Evolutionary conservation across 2,113 vertebrate species (phyloP).

Genomic region (Puma concolor): DNA sequence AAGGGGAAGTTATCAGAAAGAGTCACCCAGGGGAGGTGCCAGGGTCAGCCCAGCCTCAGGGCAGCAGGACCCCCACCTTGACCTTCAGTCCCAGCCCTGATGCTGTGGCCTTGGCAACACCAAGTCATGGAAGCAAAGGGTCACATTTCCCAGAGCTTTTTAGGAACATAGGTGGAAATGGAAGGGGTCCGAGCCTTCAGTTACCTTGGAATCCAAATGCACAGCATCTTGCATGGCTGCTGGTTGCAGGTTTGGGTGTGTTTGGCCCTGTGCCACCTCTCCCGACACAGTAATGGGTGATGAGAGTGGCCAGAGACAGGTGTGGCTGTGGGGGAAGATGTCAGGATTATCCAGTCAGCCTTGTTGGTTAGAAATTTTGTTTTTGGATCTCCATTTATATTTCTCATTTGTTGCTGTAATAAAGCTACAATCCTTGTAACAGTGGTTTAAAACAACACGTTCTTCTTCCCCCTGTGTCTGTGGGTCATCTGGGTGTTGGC

Average conservation of each 20-base stretch:
- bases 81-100: not conserved
- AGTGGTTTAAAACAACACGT: not conserved
- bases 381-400: not conserved
- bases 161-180: not conserved
- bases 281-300: not conserved
- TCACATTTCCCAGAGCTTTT: not conserved
- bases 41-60: not conserved
- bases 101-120: not conserved
- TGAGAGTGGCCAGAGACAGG: not conserved
- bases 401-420: not conserved
- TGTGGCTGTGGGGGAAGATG: not conserved
- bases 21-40: not conserved
- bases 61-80: fast-evolving
- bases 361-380: not conserved
- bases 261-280: not conserved
- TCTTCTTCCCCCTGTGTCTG: not conserved
- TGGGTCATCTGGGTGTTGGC: not conserved
- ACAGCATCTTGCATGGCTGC: not conserved
- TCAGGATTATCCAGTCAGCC: not conserved
- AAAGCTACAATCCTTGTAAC: not conserved
- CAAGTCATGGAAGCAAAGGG: not conserved
- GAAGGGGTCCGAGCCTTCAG: not conserved
- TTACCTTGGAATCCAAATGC: not conserved
- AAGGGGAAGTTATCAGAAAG: not conserved
- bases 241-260: not conserved